Conservation (phyloP, 2,888 invertebrate species). For the Alsophila aescularia region DNA sequence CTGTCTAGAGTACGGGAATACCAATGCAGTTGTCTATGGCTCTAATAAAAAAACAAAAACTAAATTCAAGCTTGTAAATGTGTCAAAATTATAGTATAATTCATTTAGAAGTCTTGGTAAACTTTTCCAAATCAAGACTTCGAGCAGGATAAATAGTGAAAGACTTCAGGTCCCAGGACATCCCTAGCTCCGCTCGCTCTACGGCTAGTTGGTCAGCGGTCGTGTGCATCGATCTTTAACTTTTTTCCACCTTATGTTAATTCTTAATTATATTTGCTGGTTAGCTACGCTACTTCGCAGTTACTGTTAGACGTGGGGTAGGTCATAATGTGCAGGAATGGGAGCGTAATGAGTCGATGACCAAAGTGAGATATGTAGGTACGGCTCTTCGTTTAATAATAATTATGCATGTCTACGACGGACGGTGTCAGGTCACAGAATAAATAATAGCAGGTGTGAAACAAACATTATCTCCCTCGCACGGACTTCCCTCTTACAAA, state of each 20-base stretch:
- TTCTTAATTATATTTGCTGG: conserved; percentile 36
- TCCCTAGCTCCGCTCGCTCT: conserved; percentile 15
- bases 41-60: no score
- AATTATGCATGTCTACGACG: no score
- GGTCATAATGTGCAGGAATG: conserved; percentile 16
- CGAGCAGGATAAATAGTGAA: background rate
- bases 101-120: no score
- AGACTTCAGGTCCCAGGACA: no score
- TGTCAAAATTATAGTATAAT: no score
- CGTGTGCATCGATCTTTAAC: conserved; percentile 39
- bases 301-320: conserved; percentile 25
- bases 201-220: conserved; percentile 38
- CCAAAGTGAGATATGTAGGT: background rate
- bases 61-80: no score
- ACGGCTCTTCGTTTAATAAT: no score
- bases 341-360: conserved; percentile 22
- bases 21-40: no score
- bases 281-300: conserved; percentile 24
- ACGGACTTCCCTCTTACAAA: no score
- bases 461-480: no score
- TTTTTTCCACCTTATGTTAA: conserved; percentile 36
- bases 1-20: no score
- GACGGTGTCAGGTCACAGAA: conserved; percentile 47
- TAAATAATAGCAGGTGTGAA: no score
- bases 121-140: background rate